Base-by-base conservation (phyloP, 2,113 vertebrate genomes). In the Romanogobio albipinnatus region DNA sequence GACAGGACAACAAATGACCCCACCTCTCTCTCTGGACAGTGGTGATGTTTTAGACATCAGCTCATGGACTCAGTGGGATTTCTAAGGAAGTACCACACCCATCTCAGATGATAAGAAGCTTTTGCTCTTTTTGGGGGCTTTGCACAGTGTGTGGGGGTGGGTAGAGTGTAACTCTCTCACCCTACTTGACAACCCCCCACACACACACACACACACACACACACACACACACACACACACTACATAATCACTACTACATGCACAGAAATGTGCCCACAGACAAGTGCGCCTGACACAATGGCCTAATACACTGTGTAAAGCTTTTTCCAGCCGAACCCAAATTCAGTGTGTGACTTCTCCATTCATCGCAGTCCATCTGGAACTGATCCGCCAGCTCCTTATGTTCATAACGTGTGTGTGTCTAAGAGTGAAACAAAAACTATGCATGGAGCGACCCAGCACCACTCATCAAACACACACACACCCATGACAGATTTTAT, bases 51-150 rank as follows among this genome's bases (percentile, higher is more conserved):
- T 68, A 71, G 82, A 87, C 91, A 92, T 76, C 90, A 78, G 89
- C 90, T 91, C 90, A 77, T 85, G 47, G 91, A 93, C 90, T 89
- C 89, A 82, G 88, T 88, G 81, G 87, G 90, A 91, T 93, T 94
- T 93, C 87, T 86, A 93, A 93, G 94, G 94, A 94, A 94, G 90
- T 89, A 90, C 87, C 53, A 86, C 91, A 93, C 89, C 92, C 91
- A 84, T 83, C 84, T 91, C 84, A 90, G 85, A 91, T 76, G 91
- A 94, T 92, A 94, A 94, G 80, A 33, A 33, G 45, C 66, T 66
- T 43, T 36, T 39, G 29, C 26, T 70, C 64, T 66, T 82, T 24
- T 81, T 68, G 10, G 1, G 17, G 15, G 29, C 24, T 49, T 64
- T 29, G 77, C n/a, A 64, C n/a, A 64, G 7, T 47, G n/a, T 80